Evolutionary conservation across 2,888 invertebrate genomes (phyloP).

Genomic region (Apamea epomidion): DNA sequence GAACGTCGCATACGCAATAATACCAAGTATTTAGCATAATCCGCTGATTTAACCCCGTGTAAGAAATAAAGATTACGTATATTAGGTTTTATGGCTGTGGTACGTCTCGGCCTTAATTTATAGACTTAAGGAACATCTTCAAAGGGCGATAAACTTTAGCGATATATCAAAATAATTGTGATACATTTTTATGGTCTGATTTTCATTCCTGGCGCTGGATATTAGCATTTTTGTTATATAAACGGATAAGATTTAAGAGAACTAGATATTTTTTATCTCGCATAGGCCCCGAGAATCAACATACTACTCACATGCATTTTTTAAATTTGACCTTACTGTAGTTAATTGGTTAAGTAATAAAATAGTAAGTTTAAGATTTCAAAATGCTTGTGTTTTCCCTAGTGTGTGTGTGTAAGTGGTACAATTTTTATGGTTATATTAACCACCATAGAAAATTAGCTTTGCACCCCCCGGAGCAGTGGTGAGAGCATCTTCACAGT

Average conservation of each 20-base stretch:
- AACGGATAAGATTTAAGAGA: conserved; percentile 9
- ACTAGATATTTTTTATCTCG: not conserved
- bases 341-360: not conserved
- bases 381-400: not conserved
- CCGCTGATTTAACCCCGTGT: conserved; percentile 75
- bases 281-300: no score
- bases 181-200: conserved; percentile 65
- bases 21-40: conserved; percentile 88
- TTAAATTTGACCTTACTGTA: not conserved
- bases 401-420: conserved; percentile 48
- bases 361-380: not conserved
- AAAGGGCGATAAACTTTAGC: conserved; percentile 66
- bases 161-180: conserved; percentile 65
- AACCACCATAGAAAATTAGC: conserved; percentile 81
- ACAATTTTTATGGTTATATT: no score
- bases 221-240: conserved; percentile 56
- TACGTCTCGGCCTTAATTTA: conserved; percentile 65
- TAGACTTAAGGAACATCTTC: conserved; percentile 69
- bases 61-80: conserved; percentile 76
- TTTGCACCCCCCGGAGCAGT: conserved; percentile 67
- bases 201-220: conserved; percentile 52
- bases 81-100: conserved; percentile 68
- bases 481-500: conserved; percentile 76
- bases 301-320: not conserved
- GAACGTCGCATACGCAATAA: conserved; percentile 78